Percentiles rank a stretch among this genome's conserved stretches.
These are phyloP conservation scores for human (Homo sapiens) DNA, from an alignment of 2,113 vertebrate genomes.

Conservation along the genomic window GRCh38 chr11:98946501-98947000, in stretches of 20 bases:
- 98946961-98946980: not conserved
- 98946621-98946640: not conserved
- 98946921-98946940: not conserved
- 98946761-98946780: not conserved
- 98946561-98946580: not conserved
- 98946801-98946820: not conserved
- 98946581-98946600: not conserved
- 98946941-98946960: not conserved
- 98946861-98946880: not conserved
- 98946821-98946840: not conserved
- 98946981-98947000: not conserved
- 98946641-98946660: not conserved
- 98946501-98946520: not conserved
- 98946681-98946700: not conserved
- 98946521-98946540: not conserved
- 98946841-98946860: not conserved
- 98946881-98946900: not conserved
- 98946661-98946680: not conserved
- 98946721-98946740: not conserved
- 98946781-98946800: not conserved
- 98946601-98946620: not conserved
- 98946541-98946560: not conserved
- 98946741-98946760: constrained; percentile 19
- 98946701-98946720: not conserved
- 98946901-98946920: not conserved